Evolutionary conservation across 2,888 invertebrate genomes (phyloP), one percentile per base, ranked within the genome.

Genomic region (Diaphora mendica): DNA sequence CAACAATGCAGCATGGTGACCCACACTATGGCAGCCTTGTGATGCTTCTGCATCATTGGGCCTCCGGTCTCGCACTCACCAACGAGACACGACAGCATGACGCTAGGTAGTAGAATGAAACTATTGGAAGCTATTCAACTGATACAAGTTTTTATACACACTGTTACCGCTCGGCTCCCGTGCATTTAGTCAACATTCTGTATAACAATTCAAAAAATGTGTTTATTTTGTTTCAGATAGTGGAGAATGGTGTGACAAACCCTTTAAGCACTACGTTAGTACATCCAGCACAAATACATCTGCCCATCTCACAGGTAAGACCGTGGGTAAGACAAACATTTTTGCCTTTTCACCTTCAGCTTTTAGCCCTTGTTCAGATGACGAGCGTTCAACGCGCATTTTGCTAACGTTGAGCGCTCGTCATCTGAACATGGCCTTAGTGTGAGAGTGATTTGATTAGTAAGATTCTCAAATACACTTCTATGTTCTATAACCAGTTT

Each of bases 211-310:
- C 26, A 59, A 26, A 30, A 62, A 44, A 42, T 0, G n/a, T 67
- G 9, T 33, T 67, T 23, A 0, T 11, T 33, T 67, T 67, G 13
- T 48, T 91, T 3, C 91, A 94, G 82, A 77, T 87, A 51, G 67
- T 91, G 39, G 93, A 95, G 78, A 93, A 92, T 68, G 93, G 94
- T 42, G 91, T 94, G 1, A 89, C 90, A 44, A 93, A 86, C 77
- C 86, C 91, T 8, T 85, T 95, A 33, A 91, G 91, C 79, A 92
- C 92, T 1, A 86, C 93, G 2, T 82, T 96, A 72, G 92, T 96
- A 72, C 96, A 96, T 85, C 96, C 96, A 68, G 93, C 96, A 74
- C 95, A 96, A 83, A 92, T 96, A 84, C 96, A 96, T 84, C 87
- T 96, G 30, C 96, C 96, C 3, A 85, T 96, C 67, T 94, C 95